These are phyloP conservation scores for Microctenopoma steveboyesi DNA, from an alignment of 2,797 vertebrate genomes.

Conservation along the genomic window DNA sequence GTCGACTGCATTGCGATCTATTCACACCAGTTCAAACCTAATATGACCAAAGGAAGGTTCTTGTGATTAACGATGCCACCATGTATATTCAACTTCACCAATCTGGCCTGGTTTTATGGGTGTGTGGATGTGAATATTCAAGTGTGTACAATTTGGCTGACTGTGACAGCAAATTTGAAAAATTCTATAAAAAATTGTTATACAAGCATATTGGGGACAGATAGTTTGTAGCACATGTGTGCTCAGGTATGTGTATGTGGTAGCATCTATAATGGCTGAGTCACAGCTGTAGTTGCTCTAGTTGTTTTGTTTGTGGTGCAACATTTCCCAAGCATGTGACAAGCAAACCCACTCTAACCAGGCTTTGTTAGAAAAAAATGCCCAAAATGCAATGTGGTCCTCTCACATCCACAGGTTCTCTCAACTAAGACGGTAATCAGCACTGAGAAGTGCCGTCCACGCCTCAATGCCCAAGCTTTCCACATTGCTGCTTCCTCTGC, in stretches of 20 bases:
- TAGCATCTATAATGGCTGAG: background rate
- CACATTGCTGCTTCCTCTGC: conserved; percentile 32
- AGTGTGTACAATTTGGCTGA: conserved; percentile 23
- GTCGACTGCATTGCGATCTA: conserved; percentile 60
- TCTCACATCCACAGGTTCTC: conserved; percentile 57
- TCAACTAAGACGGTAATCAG: conserved; percentile 67
- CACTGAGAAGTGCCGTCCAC: conserved; percentile 46
- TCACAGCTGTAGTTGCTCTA: conserved; percentile 18
- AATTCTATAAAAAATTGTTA: background rate
- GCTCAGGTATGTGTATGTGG: background rate
- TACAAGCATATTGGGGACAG: conserved; percentile 18
- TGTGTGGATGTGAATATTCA: conserved; percentile 22
- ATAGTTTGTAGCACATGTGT: conserved; percentile 3
- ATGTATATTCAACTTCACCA: conserved; percentile 68
- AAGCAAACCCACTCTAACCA: conserved; percentile 42
- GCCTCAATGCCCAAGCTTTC: conserved; percentile 46
- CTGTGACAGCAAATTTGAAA: conserved; percentile 22
- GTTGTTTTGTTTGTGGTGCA: conserved; percentile 38
- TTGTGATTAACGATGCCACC: conserved; percentile 80
- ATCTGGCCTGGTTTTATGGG: conserved; percentile 61
- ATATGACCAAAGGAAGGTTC: conserved; percentile 79
- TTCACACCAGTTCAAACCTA: conserved; percentile 76
- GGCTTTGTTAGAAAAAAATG: conserved; percentile 56
- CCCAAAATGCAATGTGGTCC: conserved; percentile 62
- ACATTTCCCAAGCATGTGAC: conserved; percentile 59